Base-by-base conservation (phyloP, 2,888 invertebrate genomes). In the Beris chalybata region DNA sequence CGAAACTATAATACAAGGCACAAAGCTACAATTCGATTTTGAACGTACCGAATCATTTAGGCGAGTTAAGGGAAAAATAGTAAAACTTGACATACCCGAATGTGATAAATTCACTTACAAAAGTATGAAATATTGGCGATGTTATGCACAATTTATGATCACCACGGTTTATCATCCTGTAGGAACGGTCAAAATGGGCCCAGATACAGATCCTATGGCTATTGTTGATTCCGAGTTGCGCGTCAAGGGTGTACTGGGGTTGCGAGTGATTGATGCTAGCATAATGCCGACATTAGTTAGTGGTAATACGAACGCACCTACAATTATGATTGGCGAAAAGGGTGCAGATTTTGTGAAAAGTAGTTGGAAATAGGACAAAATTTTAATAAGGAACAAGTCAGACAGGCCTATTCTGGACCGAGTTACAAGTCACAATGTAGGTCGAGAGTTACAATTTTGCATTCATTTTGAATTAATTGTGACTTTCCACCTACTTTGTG, bases 181-280 rank as follows among this genome's bases (percentile, higher is more conserved):
- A 30, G 86, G 87, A 0, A 88, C 88, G 0, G 83, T 85, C 69
- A 86, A 86, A 72, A 89, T 89, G 89, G 89, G 88, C 0, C 85
- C 87, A 0, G 74, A 73, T 30, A 77, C 75, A 0, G 88, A 89
- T 76, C 81, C 83, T 0, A 77, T 80, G 0, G 86, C 88, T 0
- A 87, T 90, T 0, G 89, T 90, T 0, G 87, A 89, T 75, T 85
- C 86, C 4, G 81, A 83, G 65, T 73, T 85, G 9, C 75, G 82
- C 30, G 85, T 85, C 1, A 76, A 84, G 68, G 85, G 85, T 30
- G 76, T 85, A 32, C 73, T 74, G 22, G 77, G 80, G 61, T 74
- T 85, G 5, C 79, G 85, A 4, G 85, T 85, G 5, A 83, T 82
- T 0, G 85, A 85, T 73, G 84, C 84, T 13, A 83, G 85, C 74